A percentile compares a stretch with the other conserved stretches of the same genome.
Evolutionary conservation across 2,113 vertebrate species (phyloP).

Genomic region (Dipodomys spectabilis): DNA sequence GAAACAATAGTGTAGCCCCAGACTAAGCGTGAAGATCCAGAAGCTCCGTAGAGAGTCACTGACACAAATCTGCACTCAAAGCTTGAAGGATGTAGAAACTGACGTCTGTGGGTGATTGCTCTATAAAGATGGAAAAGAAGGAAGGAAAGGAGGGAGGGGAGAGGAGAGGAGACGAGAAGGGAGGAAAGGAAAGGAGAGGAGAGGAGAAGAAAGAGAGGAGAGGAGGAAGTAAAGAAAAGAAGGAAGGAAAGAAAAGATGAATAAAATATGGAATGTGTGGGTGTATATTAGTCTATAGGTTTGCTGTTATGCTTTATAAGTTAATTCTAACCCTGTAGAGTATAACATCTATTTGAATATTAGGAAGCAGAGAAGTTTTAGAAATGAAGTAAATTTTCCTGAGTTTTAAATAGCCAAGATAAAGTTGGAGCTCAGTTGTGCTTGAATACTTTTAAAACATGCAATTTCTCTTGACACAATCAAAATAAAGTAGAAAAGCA

Average conservation of each 20-base stretch:
- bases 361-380: background rate
- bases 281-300: background rate
- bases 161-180: too few relatives aligned
- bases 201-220: too few relatives aligned
- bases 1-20: too few relatives aligned
- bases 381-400: conserved; percentile 11
- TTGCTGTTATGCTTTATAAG: background rate
- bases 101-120: too few relatives aligned
- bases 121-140: too few relatives aligned
- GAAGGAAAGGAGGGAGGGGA: too few relatives aligned
- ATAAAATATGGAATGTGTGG: background rate
- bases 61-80: background rate
- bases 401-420: background rate
- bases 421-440: conserved; percentile 20
- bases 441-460: background rate
- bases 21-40: background rate
- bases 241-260: background rate
- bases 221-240: too few relatives aligned
- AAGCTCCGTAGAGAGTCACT: background rate
- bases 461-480: background rate
- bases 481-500: background rate
- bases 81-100: background rate
- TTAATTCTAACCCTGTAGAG: background rate
- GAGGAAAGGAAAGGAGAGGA: too few relatives aligned
- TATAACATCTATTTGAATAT: background rate